A percentile compares a stretch with the other conserved stretches of the same genome.
phyloP scores from a whole-genome alignment of 1,140 invertebrate species.

The Penaeus japonicus region DNA sequence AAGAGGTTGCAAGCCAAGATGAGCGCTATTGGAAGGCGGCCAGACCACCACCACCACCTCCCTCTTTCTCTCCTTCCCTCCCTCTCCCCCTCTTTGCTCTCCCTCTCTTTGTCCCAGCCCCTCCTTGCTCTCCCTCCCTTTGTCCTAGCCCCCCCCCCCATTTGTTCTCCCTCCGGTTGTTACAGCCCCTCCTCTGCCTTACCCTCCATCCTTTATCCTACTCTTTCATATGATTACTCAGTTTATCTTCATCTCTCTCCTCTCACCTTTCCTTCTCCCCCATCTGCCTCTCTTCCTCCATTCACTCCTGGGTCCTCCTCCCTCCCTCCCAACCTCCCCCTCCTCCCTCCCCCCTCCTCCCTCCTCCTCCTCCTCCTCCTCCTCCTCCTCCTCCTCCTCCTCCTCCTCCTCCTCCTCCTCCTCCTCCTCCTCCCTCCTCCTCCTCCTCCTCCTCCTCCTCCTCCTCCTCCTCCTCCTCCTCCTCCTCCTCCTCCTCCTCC shows the following conservation, averaged over 20 bases:
- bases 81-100: background rate
- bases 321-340: background rate
- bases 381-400: background rate
- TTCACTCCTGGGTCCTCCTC: background rate
- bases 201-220: background rate
- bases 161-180: background rate
- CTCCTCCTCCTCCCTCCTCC: no score
- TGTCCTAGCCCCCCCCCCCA: background rate
- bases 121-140: background rate
- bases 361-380: background rate
- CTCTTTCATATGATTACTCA: background rate
- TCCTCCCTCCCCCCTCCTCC: background rate
- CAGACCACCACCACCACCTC: background rate
- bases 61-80: background rate
- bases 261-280: background rate
- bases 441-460: no score
- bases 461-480: no score
- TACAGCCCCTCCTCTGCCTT: background rate
- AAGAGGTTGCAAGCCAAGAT: conserved; percentile 8
- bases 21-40: background rate
- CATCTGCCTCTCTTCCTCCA: background rate
- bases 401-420: no score
- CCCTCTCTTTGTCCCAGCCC: background rate
- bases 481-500: no score
- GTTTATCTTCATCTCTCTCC: background rate